Conservation (phyloP, 2,797 vertebrate genomes). For the Paratrypauchen microcephalus region DNA sequence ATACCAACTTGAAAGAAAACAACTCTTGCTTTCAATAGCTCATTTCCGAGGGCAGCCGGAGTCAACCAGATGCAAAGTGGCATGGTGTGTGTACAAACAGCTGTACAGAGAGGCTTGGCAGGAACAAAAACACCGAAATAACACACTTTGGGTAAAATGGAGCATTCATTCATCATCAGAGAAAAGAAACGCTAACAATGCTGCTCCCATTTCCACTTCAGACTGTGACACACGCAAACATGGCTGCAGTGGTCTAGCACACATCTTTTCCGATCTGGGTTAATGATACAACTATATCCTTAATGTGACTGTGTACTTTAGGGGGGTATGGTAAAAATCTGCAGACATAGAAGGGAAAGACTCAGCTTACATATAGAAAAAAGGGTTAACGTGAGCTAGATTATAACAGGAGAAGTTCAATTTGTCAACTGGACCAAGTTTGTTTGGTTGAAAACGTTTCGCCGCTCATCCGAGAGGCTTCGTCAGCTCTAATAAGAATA, state of each 20-base stretch:
- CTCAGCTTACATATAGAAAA: neutral
- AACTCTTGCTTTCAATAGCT: conserved; percentile 32
- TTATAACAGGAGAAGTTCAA: too few species aligned
- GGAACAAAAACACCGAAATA: conserved; percentile 16
- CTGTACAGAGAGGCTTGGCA: conserved; percentile 13
- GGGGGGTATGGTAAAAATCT: conserved; percentile 2
- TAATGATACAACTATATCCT: conserved; percentile 15
- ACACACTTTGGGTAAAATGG: conserved; percentile 10
- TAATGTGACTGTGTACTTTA: conserved; percentile 18
- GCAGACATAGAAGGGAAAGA: neutral
- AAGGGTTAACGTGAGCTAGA: neutral
- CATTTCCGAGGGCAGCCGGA: conserved; percentile 5
- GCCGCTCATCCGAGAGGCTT: too few species aligned
- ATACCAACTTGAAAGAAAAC: conserved; percentile 12
- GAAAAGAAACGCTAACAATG: neutral
- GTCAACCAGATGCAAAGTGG: conserved; percentile 17
- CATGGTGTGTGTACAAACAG: conserved; percentile 20
- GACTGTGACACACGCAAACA: conserved; percentile 14
- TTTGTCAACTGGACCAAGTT: too few species aligned
- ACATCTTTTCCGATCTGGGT: conserved; percentile 14
- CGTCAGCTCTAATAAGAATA: too few species aligned
- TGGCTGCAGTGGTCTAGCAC: conserved; percentile 4
- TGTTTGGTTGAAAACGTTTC: too few species aligned
- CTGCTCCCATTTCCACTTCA: conserved; percentile 14
- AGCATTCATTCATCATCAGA: conserved; percentile 11